These are phyloP conservation scores for Heliothis virescens DNA, from an alignment of 1,140 invertebrate species.

Conservation along the genomic window DNA sequence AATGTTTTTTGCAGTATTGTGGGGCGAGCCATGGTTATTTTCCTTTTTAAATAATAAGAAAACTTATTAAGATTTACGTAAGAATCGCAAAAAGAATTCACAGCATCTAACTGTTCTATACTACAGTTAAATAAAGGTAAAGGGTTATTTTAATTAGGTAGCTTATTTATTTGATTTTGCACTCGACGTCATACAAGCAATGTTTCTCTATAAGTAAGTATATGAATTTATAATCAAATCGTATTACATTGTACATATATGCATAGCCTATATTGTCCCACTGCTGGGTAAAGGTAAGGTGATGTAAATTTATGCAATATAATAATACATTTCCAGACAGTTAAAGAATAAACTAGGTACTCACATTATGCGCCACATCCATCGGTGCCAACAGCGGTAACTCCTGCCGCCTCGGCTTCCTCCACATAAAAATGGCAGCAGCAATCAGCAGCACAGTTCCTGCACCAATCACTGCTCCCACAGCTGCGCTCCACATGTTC, in stretches of 20 bases:
- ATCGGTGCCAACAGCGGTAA: constrained; percentile 73
- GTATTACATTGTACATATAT: too few relatives aligned
- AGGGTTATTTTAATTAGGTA: too few relatives aligned
- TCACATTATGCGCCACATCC: constrained; percentile 76
- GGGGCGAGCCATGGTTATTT: background rate
- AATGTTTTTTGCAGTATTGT: constrained; percentile 19
- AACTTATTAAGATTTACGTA: background rate
- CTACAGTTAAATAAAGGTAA: background rate
- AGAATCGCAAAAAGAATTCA: background rate
- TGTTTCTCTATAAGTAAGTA: too few relatives aligned
- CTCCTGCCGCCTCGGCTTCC: constrained; percentile 66
- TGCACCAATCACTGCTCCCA: constrained; percentile 74
- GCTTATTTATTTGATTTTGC: too few relatives aligned
- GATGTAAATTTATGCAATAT: too few relatives aligned
- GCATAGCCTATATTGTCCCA: too few relatives aligned
- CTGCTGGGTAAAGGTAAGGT: too few relatives aligned
- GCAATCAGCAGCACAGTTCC: constrained; percentile 74
- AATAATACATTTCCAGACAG: background rate
- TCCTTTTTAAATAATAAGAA: background rate
- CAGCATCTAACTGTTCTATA: background rate
- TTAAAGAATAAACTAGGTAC: constrained; percentile 56
- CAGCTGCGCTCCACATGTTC: constrained; percentile 72
- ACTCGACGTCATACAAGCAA: too few relatives aligned
- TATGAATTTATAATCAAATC: too few relatives aligned
- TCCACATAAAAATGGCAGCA: constrained; percentile 67